These are phyloP conservation scores for Remorina albescens DNA, from an alignment of 2,797 vertebrate genomes.

Conservation along the genomic window DNA sequence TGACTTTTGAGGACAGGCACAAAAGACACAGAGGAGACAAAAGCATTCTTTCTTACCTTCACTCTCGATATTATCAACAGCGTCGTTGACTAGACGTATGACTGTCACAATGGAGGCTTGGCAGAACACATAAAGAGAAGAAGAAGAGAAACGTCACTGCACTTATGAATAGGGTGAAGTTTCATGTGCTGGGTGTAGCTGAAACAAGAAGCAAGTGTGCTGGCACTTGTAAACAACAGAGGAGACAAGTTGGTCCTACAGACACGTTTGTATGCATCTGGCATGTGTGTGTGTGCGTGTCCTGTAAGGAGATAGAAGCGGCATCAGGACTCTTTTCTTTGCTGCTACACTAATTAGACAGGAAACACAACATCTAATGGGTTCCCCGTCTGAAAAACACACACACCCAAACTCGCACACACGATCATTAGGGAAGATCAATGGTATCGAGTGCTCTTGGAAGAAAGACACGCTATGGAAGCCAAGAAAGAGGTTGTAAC, in stretches of 20 bases:
- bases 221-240: slow-evolving; percentile 27
- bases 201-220: slow-evolving; percentile 5
- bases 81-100: slow-evolving; percentile 95
- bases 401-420: slow-evolving; percentile 28
- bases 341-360: slow-evolving; percentile 57
- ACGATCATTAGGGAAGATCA: slow-evolving; percentile 54
- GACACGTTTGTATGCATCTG: slow-evolving; percentile 37
- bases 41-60: slow-evolving; percentile 88
- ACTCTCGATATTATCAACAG: slow-evolving; percentile 94
- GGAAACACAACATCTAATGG: slow-evolving; percentile 40
- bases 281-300: slow-evolving; percentile 7
- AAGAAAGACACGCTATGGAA: slow-evolving; percentile 32
- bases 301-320: not conserved
- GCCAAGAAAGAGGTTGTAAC: slow-evolving; percentile 21
- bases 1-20: slow-evolving; percentile 22
- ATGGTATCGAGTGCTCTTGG: slow-evolving; percentile 59
- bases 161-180: slow-evolving; percentile 25
- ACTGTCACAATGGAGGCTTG: slow-evolving; percentile 98
- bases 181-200: slow-evolving; percentile 19
- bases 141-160: slow-evolving; percentile 44
- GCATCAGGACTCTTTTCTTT: slow-evolving; percentile 9
- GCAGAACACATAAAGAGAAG: slow-evolving; percentile 30
- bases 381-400: slow-evolving; percentile 32
- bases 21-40: slow-evolving; percentile 30
- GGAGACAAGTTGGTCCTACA: slow-evolving; percentile 1